Evolutionary conservation across 1,140 invertebrate genomes (phyloP).

Genomic region (Trichomalopsis sarcophagae): DNA sequence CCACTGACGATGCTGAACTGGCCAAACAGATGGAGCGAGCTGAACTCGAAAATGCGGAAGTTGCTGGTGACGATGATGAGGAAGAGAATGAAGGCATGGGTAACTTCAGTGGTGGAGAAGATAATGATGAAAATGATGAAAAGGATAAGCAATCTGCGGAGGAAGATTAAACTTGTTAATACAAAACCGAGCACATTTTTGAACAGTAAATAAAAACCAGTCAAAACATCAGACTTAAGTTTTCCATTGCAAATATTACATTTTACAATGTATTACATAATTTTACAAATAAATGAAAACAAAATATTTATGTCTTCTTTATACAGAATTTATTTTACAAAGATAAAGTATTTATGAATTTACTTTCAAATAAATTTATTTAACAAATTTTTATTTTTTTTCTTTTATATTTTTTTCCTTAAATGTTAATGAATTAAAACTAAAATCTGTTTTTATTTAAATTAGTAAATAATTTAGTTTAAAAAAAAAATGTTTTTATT

Average conservation of each 20-base stretch:
- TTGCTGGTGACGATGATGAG: conserved; percentile 91
- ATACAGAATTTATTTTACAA: conserved; percentile 56
- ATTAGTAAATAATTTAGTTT: no score
- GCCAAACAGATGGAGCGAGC: conserved; percentile 94
- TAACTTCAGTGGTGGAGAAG: conserved; percentile 71
- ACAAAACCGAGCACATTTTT: conserved; percentile 17
- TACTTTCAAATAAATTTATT: conserved; percentile 29
- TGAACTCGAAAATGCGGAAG: conserved; percentile 95
- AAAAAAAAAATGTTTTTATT: no score
- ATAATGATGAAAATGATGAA: conserved; percentile 65
- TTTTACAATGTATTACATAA: conserved; percentile 50
- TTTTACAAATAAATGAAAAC: conserved; percentile 60
- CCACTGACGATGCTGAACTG: conserved; percentile 96
- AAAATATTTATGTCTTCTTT: conserved; percentile 51
- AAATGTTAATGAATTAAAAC: background rate
- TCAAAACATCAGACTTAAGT: conserved; percentile 41
- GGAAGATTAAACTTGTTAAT: conserved; percentile 60
- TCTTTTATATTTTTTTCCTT: background rate
- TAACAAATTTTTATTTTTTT: background rate
- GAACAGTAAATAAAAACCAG: conserved; percentile 6
- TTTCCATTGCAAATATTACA: conserved; percentile 41
- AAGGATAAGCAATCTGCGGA: conserved; percentile 61
- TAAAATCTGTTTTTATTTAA: no score
- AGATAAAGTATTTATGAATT: conserved; percentile 53
- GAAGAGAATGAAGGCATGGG: conserved; percentile 83